Evolutionary conservation across 2,113 vertebrate species (phyloP).

Genomic region (Catagonus wagneri): DNA sequence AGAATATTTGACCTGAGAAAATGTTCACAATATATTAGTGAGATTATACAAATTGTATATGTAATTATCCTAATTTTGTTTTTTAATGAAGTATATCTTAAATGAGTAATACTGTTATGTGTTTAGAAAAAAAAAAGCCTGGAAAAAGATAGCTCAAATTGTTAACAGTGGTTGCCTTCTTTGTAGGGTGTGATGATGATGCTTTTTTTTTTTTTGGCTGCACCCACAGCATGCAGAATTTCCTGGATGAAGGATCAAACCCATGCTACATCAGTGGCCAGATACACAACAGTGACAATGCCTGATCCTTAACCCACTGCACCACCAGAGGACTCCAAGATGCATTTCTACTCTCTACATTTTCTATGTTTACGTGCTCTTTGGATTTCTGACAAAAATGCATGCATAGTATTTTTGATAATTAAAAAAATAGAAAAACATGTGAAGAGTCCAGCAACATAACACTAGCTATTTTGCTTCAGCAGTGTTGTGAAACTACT

Average conservation of each 20-base stretch:
- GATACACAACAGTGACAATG: no score
- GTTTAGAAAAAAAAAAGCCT: not conserved
- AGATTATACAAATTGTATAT: not conserved
- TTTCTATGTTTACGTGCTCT: not conserved
- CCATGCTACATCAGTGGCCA: no score
- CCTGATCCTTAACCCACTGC: no score
- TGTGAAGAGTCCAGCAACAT: not conserved
- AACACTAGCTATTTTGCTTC: not conserved
- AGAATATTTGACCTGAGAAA: conserved; percentile 26
- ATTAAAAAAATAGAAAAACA: not conserved
- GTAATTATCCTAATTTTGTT: not conserved
- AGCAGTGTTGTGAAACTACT: not conserved
- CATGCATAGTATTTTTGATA: not conserved
- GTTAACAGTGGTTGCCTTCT: not conserved
- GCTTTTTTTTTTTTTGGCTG: not conserved
- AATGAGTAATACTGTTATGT: not conserved
- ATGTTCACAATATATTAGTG: not conserved
- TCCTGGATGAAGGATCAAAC: no score
- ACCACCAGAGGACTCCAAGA: not conserved
- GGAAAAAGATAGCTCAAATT: not conserved
- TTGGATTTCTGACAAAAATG: not conserved
- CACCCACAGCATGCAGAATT: no score
- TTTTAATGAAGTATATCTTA: not conserved
- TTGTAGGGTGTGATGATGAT: not conserved
- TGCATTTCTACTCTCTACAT: not conserved